A percentile compares a stretch with the other conserved stretches of the same genome.
These are phyloP conservation scores for Chirona hameri DNA, from an alignment of 2,888 invertebrate species.

Conservation along the genomic window DNA sequence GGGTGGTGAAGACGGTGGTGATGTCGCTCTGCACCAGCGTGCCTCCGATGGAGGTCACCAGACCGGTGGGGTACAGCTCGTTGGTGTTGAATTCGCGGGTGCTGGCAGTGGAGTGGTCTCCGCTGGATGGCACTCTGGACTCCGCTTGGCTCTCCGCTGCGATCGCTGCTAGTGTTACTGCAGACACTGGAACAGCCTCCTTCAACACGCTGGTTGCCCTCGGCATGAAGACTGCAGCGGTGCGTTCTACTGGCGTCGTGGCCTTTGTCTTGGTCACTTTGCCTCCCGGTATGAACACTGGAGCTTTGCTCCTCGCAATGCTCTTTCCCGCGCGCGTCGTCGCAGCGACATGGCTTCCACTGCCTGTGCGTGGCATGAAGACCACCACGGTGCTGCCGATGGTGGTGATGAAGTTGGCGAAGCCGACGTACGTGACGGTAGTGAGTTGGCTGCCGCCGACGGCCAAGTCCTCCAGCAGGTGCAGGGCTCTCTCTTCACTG, in stretches of 20 bases:
- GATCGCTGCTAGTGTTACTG: background rate
- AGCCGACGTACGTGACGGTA: constrained; percentile 81
- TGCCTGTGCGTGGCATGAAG: constrained; percentile 73
- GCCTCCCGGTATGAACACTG: background rate
- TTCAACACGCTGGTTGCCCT: background rate
- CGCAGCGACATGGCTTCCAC: background rate
- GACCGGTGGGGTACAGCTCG: constrained; percentile 47
- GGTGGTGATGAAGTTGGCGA: constrained; percentile 87
- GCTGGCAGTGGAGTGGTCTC: constrained; percentile 35
- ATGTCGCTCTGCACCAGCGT: constrained; percentile 51
- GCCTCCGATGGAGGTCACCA: constrained; percentile 54
- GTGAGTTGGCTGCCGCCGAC: constrained; percentile 46
- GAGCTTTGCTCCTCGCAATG: background rate
- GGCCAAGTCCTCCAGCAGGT: constrained; percentile 38
- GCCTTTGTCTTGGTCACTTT: background rate
- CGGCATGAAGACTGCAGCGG: background rate
- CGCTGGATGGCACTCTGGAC: background rate
- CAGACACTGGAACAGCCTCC: background rate
- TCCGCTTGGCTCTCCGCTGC: background rate
- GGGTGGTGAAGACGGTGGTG: constrained; percentile 55
- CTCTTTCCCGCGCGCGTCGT: background rate
- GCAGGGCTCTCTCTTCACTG: constrained; percentile 33
- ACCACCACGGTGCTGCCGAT: constrained; percentile 88
- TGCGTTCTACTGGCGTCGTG: too few relatives aligned
- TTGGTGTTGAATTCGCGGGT: constrained; percentile 38